Percentiles rank a stretch among this genome's conserved stretches.
Conservation (phyloP, 2,113 vertebrate species). For the Istiophorus platypterus region DNA sequence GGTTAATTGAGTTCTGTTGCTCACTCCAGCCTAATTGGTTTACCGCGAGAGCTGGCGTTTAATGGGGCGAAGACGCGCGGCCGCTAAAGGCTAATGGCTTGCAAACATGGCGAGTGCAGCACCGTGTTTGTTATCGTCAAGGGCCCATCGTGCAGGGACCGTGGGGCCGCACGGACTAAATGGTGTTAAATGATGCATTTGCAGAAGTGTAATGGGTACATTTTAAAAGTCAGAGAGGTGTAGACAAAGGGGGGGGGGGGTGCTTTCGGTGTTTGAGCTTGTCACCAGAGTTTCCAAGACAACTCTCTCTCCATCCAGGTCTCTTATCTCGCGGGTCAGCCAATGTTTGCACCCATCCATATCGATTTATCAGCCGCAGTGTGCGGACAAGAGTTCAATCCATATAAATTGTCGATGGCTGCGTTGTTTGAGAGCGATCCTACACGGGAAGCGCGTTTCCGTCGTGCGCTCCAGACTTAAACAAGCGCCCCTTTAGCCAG, state of each 20-base stretch:
- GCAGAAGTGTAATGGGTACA: conserved; percentile 69
- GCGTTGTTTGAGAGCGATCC: conserved; percentile 35
- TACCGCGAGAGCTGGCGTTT: conserved; percentile 90
- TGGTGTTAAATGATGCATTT: conserved; percentile 88
- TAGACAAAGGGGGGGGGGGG: not conserved
- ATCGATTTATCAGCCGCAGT: conserved; percentile 84
- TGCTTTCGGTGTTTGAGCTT: conserved; percentile 88
- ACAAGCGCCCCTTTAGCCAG: not conserved
- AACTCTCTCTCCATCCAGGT: conserved; percentile 80
- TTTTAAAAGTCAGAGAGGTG: conserved; percentile 49
- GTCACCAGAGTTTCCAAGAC: conserved; percentile 89
- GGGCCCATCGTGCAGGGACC: conserved; percentile 41
- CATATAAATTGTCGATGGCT: conserved; percentile 73
- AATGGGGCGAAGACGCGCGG: conserved; percentile 87
- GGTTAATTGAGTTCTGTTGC: conserved; percentile 92
- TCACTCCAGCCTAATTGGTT: conserved; percentile 93
- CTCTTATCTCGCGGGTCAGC: conserved; percentile 90
- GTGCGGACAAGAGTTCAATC: conserved; percentile 72
- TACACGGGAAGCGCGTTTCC: not conserved
- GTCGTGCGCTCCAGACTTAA: conserved; percentile 48
- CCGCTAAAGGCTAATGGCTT: too few relatives aligned
- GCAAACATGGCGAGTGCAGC: conserved; percentile 10
- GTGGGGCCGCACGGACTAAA: conserved; percentile 70
- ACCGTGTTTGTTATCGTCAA: conserved; percentile 62
- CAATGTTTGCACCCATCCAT: conserved; percentile 75